phyloP scores from a whole-genome alignment of 2,113 vertebrate species.

The Poeciliopsis occidentalis region DNA sequence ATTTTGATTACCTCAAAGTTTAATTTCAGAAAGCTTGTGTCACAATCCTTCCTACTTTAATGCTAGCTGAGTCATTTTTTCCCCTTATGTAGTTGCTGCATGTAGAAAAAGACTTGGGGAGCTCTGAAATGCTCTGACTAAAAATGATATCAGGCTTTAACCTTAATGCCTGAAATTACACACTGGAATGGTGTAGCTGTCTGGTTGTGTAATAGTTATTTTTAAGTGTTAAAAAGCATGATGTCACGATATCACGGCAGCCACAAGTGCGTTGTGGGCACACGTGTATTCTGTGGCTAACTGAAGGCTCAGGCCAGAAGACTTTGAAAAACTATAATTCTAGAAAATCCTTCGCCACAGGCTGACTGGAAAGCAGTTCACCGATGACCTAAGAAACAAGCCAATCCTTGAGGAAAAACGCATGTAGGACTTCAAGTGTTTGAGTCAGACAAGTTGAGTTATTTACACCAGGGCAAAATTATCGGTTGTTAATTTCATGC shows the following conservation, averaged over 20 bases:
- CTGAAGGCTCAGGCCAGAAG: neutral
- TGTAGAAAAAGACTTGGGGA: neutral
- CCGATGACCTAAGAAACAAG: constrained; percentile 25
- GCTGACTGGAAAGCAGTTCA: constrained; percentile 19
- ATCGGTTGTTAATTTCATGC: constrained; percentile 39
- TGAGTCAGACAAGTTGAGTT: neutral
- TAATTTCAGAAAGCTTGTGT: neutral
- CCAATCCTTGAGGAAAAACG: constrained; percentile 27
- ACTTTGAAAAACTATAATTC: constrained; percentile 18
- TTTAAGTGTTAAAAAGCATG: constrained; percentile 24
- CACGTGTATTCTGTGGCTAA: constrained; percentile 13
- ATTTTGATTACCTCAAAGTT: neutral
- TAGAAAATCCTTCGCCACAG: constrained; percentile 14
- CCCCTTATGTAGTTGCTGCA: neutral
- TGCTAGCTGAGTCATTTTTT: neutral
- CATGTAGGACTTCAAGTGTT: constrained; percentile 27
- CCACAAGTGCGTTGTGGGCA: constrained; percentile 4
- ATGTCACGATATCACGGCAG: constrained; percentile 25
- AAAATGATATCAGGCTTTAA: constrained; percentile 26
- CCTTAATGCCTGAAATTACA: constrained; percentile 15
- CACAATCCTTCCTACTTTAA: neutral
- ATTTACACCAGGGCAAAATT: constrained; percentile 54
- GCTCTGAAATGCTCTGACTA: neutral
- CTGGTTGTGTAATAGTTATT: constrained; percentile 8
- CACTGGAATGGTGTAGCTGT: neutral